These are phyloP conservation scores for Apotomis capreana DNA, from an alignment of 2,888 invertebrate genomes.

Conservation along the genomic window DNA sequence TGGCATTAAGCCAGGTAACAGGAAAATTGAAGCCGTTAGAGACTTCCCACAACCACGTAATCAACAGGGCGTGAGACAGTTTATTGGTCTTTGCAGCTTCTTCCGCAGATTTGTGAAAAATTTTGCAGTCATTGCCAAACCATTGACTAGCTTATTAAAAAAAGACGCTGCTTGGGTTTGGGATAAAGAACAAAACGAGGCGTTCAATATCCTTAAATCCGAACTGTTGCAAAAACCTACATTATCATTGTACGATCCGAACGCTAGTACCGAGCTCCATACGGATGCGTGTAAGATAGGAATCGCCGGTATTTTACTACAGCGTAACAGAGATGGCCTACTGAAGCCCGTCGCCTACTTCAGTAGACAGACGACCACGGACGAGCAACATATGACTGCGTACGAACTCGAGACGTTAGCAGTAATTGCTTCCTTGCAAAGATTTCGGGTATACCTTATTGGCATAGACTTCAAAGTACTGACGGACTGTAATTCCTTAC, in stretches of 20 bases:
- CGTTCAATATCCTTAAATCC: too few species aligned
- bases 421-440: neutral
- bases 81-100: too few species aligned
- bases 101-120: too few species aligned
- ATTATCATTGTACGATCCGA: constrained; percentile 46
- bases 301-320: constrained; percentile 49
- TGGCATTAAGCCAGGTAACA: too few species aligned
- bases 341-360: constrained; percentile 48
- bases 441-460: neutral
- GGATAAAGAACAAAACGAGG: too few species aligned
- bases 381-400: neutral
- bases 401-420: neutral
- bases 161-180: too few species aligned
- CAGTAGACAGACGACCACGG: neutral
- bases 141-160: too few species aligned
- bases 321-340: constrained; percentile 34
- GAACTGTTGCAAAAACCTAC: constrained; percentile 36
- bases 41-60: too few species aligned
- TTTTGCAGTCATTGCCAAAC: too few species aligned
- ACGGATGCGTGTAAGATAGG: constrained; percentile 54
- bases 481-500: neutral
- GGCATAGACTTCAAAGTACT: neutral
- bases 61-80: too few species aligned
- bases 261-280: constrained; percentile 48
- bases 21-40: too few species aligned